These are phyloP conservation scores for Eumeta japonica DNA, from an alignment of 1,140 invertebrate species.

Conservation along the genomic window DNA sequence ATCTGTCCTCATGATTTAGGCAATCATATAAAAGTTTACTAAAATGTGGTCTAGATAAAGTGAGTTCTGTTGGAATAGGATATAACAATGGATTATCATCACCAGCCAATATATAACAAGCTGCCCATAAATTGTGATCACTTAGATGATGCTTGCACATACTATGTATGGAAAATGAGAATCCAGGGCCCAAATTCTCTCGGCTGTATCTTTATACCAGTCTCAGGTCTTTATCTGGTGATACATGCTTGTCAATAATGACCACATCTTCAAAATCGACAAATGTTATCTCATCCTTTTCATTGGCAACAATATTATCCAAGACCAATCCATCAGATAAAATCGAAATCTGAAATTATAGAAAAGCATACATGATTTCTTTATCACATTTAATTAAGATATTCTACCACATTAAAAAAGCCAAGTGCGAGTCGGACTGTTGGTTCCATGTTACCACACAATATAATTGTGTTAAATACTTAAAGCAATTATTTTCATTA, in stretches of 20 bases:
- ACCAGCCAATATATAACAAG: slow-evolving; percentile 40
- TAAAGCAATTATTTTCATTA: too few species aligned
- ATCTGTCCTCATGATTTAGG: slow-evolving; percentile 35
- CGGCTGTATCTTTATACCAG: slow-evolving; percentile 37
- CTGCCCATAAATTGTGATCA: slow-evolving; percentile 48
- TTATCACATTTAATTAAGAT: too few species aligned
- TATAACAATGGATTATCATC: slow-evolving; percentile 35
- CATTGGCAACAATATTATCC: slow-evolving; percentile 47
- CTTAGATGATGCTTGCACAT: slow-evolving; percentile 47
- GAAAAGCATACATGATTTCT: too few species aligned
- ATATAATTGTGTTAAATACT: too few species aligned
- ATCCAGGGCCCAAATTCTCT: slow-evolving; percentile 29
- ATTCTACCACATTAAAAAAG: too few species aligned
- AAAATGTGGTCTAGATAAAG: slow-evolving; percentile 30
- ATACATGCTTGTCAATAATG: slow-evolving; percentile 42
- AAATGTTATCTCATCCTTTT: slow-evolving; percentile 40
- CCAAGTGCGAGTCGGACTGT: too few species aligned
- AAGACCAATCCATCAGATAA: slow-evolving; percentile 51
- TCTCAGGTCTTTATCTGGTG: slow-evolving; percentile 29
- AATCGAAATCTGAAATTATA: slow-evolving; percentile 39
- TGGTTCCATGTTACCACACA: too few species aligned
- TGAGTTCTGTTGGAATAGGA: slow-evolving; percentile 36
- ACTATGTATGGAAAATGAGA: slow-evolving; percentile 41
- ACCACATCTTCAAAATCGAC: slow-evolving; percentile 46
- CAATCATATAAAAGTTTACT: slow-evolving; percentile 28